These are phyloP conservation scores for Macropus fuliginosus DNA, from an alignment of 2,797 vertebrate species.

Conservation along the genomic window DNA sequence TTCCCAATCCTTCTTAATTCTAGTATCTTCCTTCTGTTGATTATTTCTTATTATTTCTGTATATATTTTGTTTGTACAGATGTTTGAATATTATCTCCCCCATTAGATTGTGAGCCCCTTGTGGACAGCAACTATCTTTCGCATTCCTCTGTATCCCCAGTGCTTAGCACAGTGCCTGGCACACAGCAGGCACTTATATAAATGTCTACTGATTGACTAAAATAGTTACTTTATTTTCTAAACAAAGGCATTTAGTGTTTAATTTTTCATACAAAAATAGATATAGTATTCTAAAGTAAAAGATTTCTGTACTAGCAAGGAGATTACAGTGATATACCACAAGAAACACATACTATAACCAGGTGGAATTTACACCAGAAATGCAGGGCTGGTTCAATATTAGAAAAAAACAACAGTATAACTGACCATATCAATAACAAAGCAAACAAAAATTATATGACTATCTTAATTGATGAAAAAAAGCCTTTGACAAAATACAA, in stretches of 20 bases:
- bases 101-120: background rate
- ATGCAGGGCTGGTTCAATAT: too few species aligned
- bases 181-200: too few species aligned
- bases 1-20: background rate
- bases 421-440: too few species aligned
- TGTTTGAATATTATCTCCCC: background rate
- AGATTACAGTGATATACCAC: too few species aligned
- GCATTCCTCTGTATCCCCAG: background rate
- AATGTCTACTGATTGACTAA: background rate
- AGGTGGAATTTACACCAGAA: too few species aligned
- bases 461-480: too few species aligned
- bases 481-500: too few species aligned
- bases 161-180: background rate
- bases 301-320: background rate
- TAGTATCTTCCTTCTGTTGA: background rate
- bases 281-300: background rate
- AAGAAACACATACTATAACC: too few species aligned
- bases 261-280: constrained; percentile 26
- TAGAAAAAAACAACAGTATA: too few species aligned
- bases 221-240: constrained; percentile 44
- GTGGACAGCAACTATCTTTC: background rate
- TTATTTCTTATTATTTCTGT: background rate
- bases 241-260: background rate
- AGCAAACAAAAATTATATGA: too few species aligned
- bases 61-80: background rate